A percentile compares a stretch with the other conserved stretches of the same genome.
Conservation (phyloP, 2,888 invertebrate genomes). For the Drosophila ezoana region DNA sequence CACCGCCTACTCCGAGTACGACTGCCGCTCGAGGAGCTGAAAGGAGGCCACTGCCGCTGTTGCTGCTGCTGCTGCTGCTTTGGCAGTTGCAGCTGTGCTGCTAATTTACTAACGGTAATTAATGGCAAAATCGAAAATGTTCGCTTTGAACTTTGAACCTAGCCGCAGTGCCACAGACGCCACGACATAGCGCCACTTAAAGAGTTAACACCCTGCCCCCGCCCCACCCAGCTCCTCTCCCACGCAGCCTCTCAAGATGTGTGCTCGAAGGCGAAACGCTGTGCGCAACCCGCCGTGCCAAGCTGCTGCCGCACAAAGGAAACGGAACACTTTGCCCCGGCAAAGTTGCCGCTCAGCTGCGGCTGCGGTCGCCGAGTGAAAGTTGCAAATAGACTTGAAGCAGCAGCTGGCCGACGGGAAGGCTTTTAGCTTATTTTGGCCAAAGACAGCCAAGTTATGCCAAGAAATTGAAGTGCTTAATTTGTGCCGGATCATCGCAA, state of each 20-base stretch:
- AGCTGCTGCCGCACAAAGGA: constrained; percentile 66
- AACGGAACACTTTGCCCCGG: constrained; percentile 67
- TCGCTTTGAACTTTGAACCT: constrained; percentile 77
- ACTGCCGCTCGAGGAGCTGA: background rate
- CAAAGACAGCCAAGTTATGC: constrained; percentile 40
- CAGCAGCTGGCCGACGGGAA: constrained; percentile 17
- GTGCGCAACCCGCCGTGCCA: constrained; percentile 18
- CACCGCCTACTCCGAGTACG: too few relatives aligned
- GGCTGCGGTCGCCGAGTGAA: constrained; percentile 33
- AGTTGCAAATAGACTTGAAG: constrained; percentile 66
- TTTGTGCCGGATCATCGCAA: constrained; percentile 21
- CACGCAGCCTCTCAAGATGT: constrained; percentile 1
- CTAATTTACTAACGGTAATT: constrained; percentile 78
- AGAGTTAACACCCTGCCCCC: constrained; percentile 24
- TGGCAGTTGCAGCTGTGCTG: constrained; percentile 61
- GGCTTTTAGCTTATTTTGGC: constrained; percentile 42
- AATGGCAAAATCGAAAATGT: constrained; percentile 74
- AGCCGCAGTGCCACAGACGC: constrained; percentile 38
- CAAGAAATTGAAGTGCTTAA: constrained; percentile 40
- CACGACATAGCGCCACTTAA: constrained; percentile 55
- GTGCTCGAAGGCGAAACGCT: constrained; percentile 11
- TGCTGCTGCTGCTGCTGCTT: constrained; percentile 12
- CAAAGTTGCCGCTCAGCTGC: background rate
- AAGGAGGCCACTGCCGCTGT: too few relatives aligned
- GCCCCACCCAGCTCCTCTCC: background rate